These are phyloP conservation scores for Drosophila bifasciata DNA, from an alignment of 1,140 invertebrate species.

Conservation along the genomic window DNA sequence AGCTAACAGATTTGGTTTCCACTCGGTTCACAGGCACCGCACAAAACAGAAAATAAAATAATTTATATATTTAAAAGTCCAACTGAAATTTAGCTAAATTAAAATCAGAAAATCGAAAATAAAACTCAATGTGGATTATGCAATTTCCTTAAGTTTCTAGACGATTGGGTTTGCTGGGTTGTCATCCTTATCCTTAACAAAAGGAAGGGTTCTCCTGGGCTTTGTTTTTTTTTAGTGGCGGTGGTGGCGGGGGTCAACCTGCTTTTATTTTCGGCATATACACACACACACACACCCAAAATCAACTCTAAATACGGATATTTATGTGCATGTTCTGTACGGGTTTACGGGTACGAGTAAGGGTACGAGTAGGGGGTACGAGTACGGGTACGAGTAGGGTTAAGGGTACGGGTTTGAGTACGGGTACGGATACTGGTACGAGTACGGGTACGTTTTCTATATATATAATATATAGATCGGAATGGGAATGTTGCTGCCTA, in stretches of 20 bases:
- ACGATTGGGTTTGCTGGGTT: slow-evolving; percentile 5
- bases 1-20: slow-evolving; percentile 88
- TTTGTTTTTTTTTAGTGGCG: too few relatives aligned
- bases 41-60: slow-evolving; percentile 55
- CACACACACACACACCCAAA: slow-evolving; percentile 44
- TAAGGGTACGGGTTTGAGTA: not conserved
- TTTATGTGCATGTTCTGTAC: slow-evolving; percentile 28
- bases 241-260: slow-evolving; percentile 7
- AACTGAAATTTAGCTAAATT: slow-evolving; percentile 29
- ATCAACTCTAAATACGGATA: slow-evolving; percentile 53
- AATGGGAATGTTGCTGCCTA: slow-evolving; percentile 7
- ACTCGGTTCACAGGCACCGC: slow-evolving; percentile 85
- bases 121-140: slow-evolving; percentile 33
- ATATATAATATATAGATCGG: slow-evolving; percentile 22
- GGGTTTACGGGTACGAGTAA: not conserved
- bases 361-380: not conserved
- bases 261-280: slow-evolving; percentile 39
- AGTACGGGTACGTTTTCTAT: not conserved
- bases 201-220: slow-evolving; percentile 15
- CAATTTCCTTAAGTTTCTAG: slow-evolving; percentile 35
- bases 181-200: slow-evolving; percentile 4
- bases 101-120: slow-evolving; percentile 24
- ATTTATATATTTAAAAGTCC: slow-evolving; percentile 17
- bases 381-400: not conserved
- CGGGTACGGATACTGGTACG: too few relatives aligned